phyloP scores from a whole-genome alignment of 2,113 vertebrate genomes.

The Oxygymnocypris stewartii region DNA sequence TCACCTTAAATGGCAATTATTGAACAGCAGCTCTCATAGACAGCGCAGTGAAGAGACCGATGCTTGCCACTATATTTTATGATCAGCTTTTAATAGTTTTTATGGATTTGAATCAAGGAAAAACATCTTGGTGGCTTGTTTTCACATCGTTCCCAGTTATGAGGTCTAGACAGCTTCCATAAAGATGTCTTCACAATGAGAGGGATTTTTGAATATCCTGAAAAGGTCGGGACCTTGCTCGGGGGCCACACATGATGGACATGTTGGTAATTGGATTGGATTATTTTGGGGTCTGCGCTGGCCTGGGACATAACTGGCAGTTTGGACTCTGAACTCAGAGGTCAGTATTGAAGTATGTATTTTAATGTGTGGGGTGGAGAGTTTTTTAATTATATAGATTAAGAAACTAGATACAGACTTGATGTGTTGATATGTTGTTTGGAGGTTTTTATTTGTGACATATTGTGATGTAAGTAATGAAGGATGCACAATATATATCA shows the following conservation, averaged over 20 bases:
- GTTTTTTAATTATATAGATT: not conserved
- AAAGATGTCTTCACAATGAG: constrained; percentile 46
- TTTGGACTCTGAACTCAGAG: constrained; percentile 41
- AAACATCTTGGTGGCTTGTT: not conserved
- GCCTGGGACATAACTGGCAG: constrained; percentile 34
- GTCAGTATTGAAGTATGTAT: constrained; percentile 41
- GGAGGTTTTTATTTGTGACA: not conserved
- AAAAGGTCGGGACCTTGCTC: constrained; percentile 55
- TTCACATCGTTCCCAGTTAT: not conserved
- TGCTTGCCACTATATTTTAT: constrained; percentile 40
- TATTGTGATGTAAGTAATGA: not conserved
- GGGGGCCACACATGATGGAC: constrained; percentile 55
- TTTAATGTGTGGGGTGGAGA: constrained; percentile 1
- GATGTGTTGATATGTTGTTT: not conserved
- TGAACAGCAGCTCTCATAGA: constrained; percentile 20
- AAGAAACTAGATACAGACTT: not conserved
- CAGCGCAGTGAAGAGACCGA: constrained; percentile 18
- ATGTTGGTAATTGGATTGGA: constrained; percentile 65
- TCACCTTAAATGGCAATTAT: constrained; percentile 73
- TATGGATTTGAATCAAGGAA: constrained; percentile 10
- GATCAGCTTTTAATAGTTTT: constrained; percentile 17
- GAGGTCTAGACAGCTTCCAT: constrained; percentile 30
- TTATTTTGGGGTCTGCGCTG: constrained; percentile 59
- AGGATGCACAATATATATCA: not conserved
- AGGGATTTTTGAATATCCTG: constrained; percentile 47